These are phyloP conservation scores for Alaudala cheleensis DNA, from an alignment of 2,113 vertebrate species.

Conservation along the genomic window DNA sequence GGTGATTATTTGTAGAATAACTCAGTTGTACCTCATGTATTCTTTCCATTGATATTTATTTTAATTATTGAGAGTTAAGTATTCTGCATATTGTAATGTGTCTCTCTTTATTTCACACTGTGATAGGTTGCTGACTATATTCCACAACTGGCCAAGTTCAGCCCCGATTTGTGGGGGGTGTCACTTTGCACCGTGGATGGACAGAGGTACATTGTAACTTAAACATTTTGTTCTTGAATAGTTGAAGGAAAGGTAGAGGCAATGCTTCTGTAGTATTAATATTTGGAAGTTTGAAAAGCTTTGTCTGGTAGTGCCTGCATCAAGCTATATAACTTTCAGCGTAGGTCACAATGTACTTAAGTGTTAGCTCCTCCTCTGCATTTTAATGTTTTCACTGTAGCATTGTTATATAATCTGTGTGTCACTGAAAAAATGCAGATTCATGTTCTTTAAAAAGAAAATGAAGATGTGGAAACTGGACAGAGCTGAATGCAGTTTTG, in stretches of 20 bases:
- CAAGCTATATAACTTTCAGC: background rate
- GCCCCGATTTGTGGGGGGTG: conserved; percentile 95
- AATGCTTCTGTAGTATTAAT: background rate
- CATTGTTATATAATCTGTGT: background rate
- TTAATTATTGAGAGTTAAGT: background rate
- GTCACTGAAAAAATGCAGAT: background rate
- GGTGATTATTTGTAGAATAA: background rate
- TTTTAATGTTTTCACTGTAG: background rate
- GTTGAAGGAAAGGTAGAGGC: background rate
- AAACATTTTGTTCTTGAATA: background rate
- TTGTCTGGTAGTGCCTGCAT: background rate
- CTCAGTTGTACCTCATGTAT: background rate
- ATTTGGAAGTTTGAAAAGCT: background rate
- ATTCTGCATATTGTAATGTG: background rate
- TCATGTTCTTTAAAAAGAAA: background rate
- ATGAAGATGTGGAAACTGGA: background rate
- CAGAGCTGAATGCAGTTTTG: background rate
- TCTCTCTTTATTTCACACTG: background rate
- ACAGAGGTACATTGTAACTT: conserved; percentile 82
- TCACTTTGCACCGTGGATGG: conserved; percentile 97
- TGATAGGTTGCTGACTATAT: conserved; percentile 98
- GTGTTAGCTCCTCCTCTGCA: background rate
- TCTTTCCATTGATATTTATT: background rate
- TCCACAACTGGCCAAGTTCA: conserved; percentile 97
- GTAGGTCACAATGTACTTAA: background rate